phyloP scores from a whole-genome alignment of 2,113 vertebrate species.

The Platichthys flesus region DNA sequence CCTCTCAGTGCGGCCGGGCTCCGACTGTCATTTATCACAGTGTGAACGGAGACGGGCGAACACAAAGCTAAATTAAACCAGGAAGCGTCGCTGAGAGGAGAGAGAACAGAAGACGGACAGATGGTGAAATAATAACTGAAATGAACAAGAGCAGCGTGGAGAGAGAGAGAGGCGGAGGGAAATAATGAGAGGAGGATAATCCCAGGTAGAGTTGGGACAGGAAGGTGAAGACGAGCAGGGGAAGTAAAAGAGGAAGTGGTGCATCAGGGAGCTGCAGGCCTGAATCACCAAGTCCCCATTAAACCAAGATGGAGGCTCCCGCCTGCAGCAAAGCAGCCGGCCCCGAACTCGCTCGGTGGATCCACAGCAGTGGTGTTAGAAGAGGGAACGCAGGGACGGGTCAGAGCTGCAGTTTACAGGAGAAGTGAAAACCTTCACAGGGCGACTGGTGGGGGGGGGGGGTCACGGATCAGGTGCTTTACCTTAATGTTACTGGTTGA shows the following conservation, averaged over 20 bases:
- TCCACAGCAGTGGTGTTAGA: constrained; percentile 60
- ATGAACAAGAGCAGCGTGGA: constrained; percentile 6
- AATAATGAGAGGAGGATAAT: constrained; percentile 47
- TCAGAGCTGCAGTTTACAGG: constrained; percentile 37
- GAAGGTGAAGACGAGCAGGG: constrained; percentile 30
- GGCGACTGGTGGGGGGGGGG: too few relatives aligned
- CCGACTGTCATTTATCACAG: constrained; percentile 36
- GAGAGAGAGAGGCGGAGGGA: constrained; percentile 3
- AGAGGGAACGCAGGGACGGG: constrained; percentile 24
- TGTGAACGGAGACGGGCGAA: constrained; percentile 16
- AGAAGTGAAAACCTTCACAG: constrained; percentile 22
- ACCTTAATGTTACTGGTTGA: too few relatives aligned
- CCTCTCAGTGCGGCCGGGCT: constrained; percentile 3
- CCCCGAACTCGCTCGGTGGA: constrained; percentile 49
- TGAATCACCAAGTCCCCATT: constrained; percentile 71
- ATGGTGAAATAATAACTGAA: constrained; percentile 37
- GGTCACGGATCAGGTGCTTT: too few relatives aligned
- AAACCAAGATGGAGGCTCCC: constrained; percentile 65
- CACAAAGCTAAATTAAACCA: constrained; percentile 23
- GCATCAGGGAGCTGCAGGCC: constrained; percentile 63
- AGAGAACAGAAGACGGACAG: not conserved
- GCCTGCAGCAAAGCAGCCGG: constrained; percentile 52
- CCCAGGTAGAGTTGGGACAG: constrained; percentile 31
- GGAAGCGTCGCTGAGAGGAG: constrained; percentile 1
- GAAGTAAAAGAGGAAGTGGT: constrained; percentile 14